phyloP scores from a whole-genome alignment of 1,140 invertebrate genomes.

The Drosophila sp. region DNA sequence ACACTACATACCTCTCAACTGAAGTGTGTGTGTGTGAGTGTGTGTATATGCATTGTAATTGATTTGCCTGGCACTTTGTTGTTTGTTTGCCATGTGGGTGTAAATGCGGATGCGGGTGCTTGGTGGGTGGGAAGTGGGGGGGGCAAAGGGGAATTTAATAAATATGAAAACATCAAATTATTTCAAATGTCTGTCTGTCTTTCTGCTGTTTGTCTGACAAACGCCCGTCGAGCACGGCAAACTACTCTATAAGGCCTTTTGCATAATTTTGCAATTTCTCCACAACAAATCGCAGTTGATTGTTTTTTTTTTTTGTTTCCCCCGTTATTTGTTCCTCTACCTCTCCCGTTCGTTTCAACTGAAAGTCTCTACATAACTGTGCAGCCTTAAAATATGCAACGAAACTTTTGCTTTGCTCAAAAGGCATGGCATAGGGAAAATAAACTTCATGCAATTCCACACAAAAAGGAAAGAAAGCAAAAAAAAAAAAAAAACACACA shows the following conservation, averaged over 20 bases:
- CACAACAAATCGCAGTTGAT: slow-evolving; percentile 80
- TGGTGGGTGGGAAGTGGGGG: neutral
- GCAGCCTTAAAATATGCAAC: slow-evolving; percentile 78
- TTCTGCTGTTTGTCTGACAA: slow-evolving; percentile 59
- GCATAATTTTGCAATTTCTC: slow-evolving; percentile 80
- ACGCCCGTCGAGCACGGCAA: slow-evolving; percentile 68
- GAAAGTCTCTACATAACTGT: slow-evolving; percentile 65
- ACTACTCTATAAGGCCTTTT: slow-evolving; percentile 56
- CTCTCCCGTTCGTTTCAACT: slow-evolving; percentile 4
- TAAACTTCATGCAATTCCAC: slow-evolving; percentile 76
- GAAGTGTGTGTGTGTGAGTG: slow-evolving; percentile 14
- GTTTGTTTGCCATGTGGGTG: slow-evolving; percentile 56
- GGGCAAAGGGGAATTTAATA: slow-evolving; percentile 66
- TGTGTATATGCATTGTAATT: slow-evolving; percentile 59
- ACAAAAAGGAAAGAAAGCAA: slow-evolving; percentile 29
- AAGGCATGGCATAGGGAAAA: slow-evolving; percentile 69
- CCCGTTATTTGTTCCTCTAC: slow-evolving; percentile 14
- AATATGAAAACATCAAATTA: slow-evolving; percentile 82
- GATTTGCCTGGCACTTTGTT: slow-evolving; percentile 76
- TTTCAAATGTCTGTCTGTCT: slow-evolving; percentile 71
- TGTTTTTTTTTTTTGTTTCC: slow-evolving; percentile 57
- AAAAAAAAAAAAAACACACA: slow-evolving; percentile 17
- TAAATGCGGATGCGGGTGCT: neutral
- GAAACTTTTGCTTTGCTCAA: slow-evolving; percentile 66
- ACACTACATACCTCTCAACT: slow-evolving; percentile 20